These are phyloP conservation scores for Mythimna lalbum DNA, from an alignment of 2,888 invertebrate species.

Conservation along the genomic window DNA sequence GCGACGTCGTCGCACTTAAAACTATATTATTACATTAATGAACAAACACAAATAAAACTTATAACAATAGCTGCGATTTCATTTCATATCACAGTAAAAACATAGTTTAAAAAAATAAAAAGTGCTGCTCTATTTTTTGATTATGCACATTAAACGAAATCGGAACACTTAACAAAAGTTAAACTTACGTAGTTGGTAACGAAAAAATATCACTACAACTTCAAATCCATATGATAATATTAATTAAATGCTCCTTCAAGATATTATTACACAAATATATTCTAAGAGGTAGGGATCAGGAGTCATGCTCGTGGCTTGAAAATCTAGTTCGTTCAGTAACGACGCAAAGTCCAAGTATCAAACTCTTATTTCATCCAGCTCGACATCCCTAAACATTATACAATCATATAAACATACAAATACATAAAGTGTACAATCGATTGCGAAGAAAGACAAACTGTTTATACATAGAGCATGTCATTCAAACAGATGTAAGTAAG, in stretches of 20 bases:
- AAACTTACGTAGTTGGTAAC: conserved; percentile 85
- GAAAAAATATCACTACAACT: conserved; percentile 85
- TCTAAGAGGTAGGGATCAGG: conserved; percentile 76
- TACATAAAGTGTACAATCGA: conserved; percentile 37
- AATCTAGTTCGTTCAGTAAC: conserved; percentile 50
- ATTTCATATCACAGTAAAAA: conserved; percentile 80
- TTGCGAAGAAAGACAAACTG: conserved; percentile 41
- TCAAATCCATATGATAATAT: conserved; percentile 69
- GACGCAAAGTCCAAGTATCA: conserved; percentile 52
- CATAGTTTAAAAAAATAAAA: conserved; percentile 72
- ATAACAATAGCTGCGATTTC: conserved; percentile 74
- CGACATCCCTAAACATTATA: conserved; percentile 60
- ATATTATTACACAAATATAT: conserved; percentile 71
- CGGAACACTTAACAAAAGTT: conserved; percentile 73
- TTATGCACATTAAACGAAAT: conserved; percentile 68
- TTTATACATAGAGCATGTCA: not conserved
- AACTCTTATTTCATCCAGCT: conserved; percentile 64
- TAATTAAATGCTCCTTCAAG: conserved; percentile 82
- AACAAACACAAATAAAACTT: conserved; percentile 67
- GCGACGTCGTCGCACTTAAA: conserved; percentile 47
- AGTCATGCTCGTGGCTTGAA: conserved; percentile 62
- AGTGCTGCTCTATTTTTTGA: conserved; percentile 55
- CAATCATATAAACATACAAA: conserved; percentile 41
- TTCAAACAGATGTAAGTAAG: conserved; percentile 4
- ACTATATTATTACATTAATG: conserved; percentile 51